phyloP scores from a whole-genome alignment of 2,888 invertebrate species.

The Endotricha flammealis region DNA sequence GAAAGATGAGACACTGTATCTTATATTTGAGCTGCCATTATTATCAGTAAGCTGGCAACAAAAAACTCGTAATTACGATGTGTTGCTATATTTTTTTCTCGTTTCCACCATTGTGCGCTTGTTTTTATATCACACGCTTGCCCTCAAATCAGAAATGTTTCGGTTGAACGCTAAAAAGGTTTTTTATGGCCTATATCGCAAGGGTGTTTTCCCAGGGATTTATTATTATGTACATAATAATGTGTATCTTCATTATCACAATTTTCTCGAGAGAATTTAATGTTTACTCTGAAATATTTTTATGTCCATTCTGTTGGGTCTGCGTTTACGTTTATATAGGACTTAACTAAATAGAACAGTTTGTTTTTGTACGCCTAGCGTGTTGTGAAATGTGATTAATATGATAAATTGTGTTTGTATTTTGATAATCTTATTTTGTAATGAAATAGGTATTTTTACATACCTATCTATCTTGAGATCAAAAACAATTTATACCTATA shows the following conservation, averaged over 20 bases:
- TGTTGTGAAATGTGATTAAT: too few relatives aligned
- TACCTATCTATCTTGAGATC: too few relatives aligned
- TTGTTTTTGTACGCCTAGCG: too few relatives aligned
- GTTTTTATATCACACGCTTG: conserved; percentile 9
- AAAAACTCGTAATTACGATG: conserved; percentile 28
- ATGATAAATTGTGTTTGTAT: too few relatives aligned
- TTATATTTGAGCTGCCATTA: conserved; percentile 2
- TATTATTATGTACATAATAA: conserved; percentile 1
- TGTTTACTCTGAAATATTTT: too few relatives aligned
- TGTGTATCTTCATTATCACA: neutral
- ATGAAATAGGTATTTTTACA: too few relatives aligned
- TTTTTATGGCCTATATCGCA: conserved; percentile 6
- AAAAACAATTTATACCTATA: too few relatives aligned
- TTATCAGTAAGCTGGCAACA: conserved; percentile 9
- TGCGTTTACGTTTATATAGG: too few relatives aligned
- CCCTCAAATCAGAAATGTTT: conserved; percentile 11
- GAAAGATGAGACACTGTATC: neutral
- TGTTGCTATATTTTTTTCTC: conserved; percentile 22
- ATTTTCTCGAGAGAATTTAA: conserved; percentile 11
- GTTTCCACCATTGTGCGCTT: conserved; percentile 16
- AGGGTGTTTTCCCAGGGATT: neutral
- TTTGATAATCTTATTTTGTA: too few relatives aligned
- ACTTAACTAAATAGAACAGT: too few relatives aligned
- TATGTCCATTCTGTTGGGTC: too few relatives aligned
- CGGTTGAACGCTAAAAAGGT: conserved; percentile 4